Evolutionary conservation across 2,113 vertebrate genomes (phyloP).

Genomic region (Chrysochloris asiatica): DNA sequence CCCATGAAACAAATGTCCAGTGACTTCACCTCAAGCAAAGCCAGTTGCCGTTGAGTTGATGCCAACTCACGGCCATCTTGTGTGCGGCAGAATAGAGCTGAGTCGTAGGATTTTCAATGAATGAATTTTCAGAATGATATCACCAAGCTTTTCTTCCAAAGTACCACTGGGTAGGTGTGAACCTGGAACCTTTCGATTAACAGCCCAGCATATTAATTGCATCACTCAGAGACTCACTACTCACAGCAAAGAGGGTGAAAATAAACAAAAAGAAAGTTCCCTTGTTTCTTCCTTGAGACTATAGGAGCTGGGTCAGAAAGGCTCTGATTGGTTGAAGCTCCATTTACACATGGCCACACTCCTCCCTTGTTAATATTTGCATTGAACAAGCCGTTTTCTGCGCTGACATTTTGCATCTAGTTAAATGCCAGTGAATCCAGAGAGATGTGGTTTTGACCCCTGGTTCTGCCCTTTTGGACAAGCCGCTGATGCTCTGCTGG

Average conservation of each 20-base stretch:
- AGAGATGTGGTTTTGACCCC: slow-evolving; percentile 73
- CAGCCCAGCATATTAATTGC: neutral
- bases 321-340: neutral
- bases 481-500: neutral
- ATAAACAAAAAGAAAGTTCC: slow-evolving; percentile 32
- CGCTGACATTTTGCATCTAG: slow-evolving; percentile 79
- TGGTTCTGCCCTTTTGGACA: slow-evolving; percentile 62
- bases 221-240: neutral
- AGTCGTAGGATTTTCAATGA: neutral
- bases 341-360: slow-evolving; percentile 57
- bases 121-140: neutral
- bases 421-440: slow-evolving; percentile 77
- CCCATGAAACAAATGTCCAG: neutral
- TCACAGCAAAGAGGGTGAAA: slow-evolving; percentile 6
- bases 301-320: neutral
- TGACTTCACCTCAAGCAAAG: neutral
- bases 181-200: neutral
- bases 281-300: neutral
- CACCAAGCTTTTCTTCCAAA: neutral
- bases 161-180: neutral
- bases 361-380: slow-evolving; percentile 77
- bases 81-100: neutral
- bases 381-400: slow-evolving; percentile 68
- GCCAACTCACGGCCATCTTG: neutral
- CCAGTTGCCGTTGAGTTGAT: neutral